These are phyloP conservation scores for Syrphus vitripennis DNA, from an alignment of 2,888 invertebrate genomes.

Conservation along the genomic window DNA sequence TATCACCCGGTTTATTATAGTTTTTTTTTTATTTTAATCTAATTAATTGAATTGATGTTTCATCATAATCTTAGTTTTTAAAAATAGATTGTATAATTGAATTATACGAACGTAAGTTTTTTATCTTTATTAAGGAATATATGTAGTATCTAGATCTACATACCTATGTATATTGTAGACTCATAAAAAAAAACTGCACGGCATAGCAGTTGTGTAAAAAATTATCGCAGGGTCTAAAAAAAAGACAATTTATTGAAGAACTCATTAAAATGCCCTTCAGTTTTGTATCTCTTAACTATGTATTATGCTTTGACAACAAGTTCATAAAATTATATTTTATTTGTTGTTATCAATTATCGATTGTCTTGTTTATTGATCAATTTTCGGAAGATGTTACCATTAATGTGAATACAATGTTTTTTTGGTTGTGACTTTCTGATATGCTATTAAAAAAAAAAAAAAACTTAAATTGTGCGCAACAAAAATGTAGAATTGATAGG, in stretches of 20 bases:
- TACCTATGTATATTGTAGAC: no score
- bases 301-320: neutral
- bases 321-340: neutral
- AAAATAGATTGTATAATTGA: neutral
- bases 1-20: neutral
- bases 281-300: neutral
- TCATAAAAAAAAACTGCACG: neutral
- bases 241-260: neutral
- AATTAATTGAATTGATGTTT: neutral
- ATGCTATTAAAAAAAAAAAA: neutral
- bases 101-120: neutral
- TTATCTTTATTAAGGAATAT: neutral
- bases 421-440: neutral
- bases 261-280: neutral
- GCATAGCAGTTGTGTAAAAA: neutral
- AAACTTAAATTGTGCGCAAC: neutral
- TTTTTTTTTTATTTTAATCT: neutral
- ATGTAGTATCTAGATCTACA: no score
- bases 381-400: neutral
- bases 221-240: neutral
- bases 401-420: slow-evolving; percentile 2
- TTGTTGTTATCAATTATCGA: neutral
- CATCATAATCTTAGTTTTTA: neutral
- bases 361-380: neutral
- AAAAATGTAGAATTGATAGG: neutral